Percentiles rank a stretch among this genome's conserved stretches.
Conservation (phyloP, 2,888 invertebrate species). For the Plebejus argus region DNA sequence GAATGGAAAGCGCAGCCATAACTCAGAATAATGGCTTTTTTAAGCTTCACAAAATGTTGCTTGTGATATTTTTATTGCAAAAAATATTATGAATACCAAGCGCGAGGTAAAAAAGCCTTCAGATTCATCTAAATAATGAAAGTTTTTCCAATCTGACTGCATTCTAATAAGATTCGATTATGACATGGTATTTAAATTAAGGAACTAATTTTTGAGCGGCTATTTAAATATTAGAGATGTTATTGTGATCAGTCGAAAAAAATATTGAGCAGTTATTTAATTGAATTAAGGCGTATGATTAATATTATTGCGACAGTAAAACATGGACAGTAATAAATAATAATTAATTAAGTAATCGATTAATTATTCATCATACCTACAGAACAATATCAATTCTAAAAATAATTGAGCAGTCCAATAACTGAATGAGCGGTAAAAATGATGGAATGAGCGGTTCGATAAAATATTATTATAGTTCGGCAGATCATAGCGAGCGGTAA, state of each 20-base stretch:
- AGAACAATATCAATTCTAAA: neutral
- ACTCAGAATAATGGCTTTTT: conserved; percentile 18
- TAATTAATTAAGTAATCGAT: no score
- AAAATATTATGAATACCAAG: neutral
- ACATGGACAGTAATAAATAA: neutral
- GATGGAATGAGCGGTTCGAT: neutral
- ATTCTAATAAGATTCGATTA: neutral
- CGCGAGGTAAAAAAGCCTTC: neutral
- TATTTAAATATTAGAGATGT: neutral
- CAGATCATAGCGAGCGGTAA: neutral
- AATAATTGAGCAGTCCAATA: neutral
- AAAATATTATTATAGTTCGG: neutral
- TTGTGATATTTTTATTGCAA: neutral
- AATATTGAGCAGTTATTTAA: neutral
- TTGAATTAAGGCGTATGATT: neutral
- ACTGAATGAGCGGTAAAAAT: neutral
- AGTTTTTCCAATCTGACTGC: neutral
- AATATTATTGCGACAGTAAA: neutral
- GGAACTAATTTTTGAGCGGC: neutral
- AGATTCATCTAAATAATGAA: neutral
- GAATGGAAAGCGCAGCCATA: neutral
- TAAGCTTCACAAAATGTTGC: conserved; percentile 1
- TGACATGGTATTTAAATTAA: neutral
- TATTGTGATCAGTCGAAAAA: neutral
- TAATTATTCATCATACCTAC: no score